Evolutionary conservation across 2,797 vertebrate genomes (phyloP), one percentile per base, ranked within the genome.

Genomic region (Hylomyscus alleni): DNA sequence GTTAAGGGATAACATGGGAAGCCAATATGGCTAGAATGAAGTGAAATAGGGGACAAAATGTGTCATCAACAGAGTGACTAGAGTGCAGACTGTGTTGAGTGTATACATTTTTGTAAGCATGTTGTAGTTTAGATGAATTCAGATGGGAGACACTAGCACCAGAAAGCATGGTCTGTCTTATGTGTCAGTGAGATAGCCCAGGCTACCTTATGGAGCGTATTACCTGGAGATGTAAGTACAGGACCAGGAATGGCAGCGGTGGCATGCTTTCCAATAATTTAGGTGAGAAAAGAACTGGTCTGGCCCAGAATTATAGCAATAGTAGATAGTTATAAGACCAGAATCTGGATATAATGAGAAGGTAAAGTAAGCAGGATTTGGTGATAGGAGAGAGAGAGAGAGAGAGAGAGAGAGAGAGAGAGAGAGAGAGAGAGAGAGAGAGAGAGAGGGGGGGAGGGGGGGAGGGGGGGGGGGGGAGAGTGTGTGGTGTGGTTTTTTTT

Each of bases 291-390:
- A 72, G 1, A 40, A 58, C 22, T 50, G 54, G 7, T n/a, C 84
- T 20, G 15, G 15, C 44, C 20, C 11, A 62, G 75, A 78, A 22
- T 47, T 26, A 4, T 78, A 92, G 62, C 34, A 89, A 62, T 20
- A 11, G 13, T 89, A 85, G 20, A 29, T 10, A 87, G 37, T 56
- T 50, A 78, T 50, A 76, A 93, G 44, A 44, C 76, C 12, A 40
- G 60, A 91, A 72, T 94, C 31, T 69, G 62, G 91, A 89, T 56
- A 54, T 67, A 40, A 11, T 89, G 86, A 29, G 52, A 81, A 40
- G 11, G 22, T 54, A 81, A 90, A 72, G 8, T 60, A 56, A 91
- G 50, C 2, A 69, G 31, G 20, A 82, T 80, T 87, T 83, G 5
- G 19, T 86, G 7, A 60, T 67, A 14, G 44, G 44, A 82, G 31